phyloP scores from a whole-genome alignment of 2,113 vertebrate genomes.

The Labrus mixtus region DNA sequence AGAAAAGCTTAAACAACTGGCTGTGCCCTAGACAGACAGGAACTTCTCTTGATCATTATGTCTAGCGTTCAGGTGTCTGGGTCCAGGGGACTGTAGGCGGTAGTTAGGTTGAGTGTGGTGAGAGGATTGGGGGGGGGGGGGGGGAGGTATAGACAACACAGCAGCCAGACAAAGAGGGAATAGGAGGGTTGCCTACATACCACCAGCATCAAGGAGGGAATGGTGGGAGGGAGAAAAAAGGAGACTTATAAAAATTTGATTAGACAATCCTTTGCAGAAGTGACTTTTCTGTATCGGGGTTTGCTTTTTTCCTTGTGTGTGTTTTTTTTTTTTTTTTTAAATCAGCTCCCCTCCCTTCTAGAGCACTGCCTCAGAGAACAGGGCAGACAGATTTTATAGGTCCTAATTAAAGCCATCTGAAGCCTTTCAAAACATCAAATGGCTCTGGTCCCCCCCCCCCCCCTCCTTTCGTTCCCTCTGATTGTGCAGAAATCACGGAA shows the following conservation, averaged over 20 bases:
- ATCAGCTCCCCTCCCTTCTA: conserved; percentile 67
- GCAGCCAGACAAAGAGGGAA: conserved; percentile 93
- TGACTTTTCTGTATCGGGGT: conserved; percentile 82
- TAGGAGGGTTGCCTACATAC: conserved; percentile 73
- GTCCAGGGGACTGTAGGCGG: conserved; percentile 86
- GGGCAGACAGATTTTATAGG: conserved; percentile 89
- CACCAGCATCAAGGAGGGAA: conserved; percentile 75
- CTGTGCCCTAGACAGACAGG: conserved; percentile 89
- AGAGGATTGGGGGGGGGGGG: conserved; percentile 18
- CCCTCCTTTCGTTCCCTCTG: conserved; percentile 80
- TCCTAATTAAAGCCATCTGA: conserved; percentile 96
- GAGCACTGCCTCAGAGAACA: conserved; percentile 81
- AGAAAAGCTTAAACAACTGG: conserved; percentile 80
- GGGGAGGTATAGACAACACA: conserved; percentile 86
- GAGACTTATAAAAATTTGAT: conserved; percentile 84
- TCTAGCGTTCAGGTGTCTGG: conserved; percentile 97
- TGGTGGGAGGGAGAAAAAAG: conserved; percentile 69
- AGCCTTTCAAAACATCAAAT: conserved; percentile 88
- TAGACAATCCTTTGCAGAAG: conserved; percentile 82
- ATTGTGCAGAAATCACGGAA: conserved; percentile 67
- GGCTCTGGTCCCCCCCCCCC: conserved; percentile 75
- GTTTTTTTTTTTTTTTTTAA: conserved; percentile 2
- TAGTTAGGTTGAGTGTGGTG: conserved; percentile 73
- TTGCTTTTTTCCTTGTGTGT: conserved; percentile 45
- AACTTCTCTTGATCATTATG: conserved; percentile 95